Evolutionary conservation across 2,113 vertebrate species (phyloP).

Genomic region (Noturus placidus): DNA sequence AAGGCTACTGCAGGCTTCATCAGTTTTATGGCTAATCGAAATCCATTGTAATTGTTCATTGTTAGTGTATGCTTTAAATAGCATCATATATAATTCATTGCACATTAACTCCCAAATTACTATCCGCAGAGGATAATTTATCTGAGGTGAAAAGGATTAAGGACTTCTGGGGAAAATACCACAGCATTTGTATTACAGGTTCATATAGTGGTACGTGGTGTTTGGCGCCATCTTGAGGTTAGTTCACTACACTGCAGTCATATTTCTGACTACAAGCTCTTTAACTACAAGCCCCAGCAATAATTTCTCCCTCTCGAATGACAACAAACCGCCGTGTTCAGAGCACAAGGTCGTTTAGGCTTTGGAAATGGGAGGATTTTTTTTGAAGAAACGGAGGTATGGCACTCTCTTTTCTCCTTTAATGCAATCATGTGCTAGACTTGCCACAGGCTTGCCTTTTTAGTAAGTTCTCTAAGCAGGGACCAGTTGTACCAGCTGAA

Average conservation of each 20-base stretch:
- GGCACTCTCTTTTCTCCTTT: background rate
- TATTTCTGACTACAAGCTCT: background rate
- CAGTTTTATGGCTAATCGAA: background rate
- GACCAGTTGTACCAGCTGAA: background rate
- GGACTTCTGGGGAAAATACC: background rate
- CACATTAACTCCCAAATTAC: background rate
- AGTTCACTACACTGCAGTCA: background rate
- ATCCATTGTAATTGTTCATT: conserved; percentile 2
- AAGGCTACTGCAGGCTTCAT: background rate
- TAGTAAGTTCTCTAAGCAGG: background rate
- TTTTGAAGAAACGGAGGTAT: conserved; percentile 30
- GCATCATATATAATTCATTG: background rate
- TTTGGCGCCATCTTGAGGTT: conserved; percentile 41
- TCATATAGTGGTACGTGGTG: background rate
- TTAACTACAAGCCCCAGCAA: conserved; percentile 52
- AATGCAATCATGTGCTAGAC: background rate
- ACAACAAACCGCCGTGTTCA: conserved; percentile 35
- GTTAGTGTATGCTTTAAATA: background rate
- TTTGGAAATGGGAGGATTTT: background rate
- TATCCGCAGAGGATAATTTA: background rate
- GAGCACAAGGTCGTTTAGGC: background rate
- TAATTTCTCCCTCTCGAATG: background rate
- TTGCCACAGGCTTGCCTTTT: background rate
- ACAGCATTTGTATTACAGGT: background rate
- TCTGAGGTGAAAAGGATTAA: background rate